Conservation (phyloP, 2,888 invertebrate genomes). For the Pheosia tremula region DNA sequence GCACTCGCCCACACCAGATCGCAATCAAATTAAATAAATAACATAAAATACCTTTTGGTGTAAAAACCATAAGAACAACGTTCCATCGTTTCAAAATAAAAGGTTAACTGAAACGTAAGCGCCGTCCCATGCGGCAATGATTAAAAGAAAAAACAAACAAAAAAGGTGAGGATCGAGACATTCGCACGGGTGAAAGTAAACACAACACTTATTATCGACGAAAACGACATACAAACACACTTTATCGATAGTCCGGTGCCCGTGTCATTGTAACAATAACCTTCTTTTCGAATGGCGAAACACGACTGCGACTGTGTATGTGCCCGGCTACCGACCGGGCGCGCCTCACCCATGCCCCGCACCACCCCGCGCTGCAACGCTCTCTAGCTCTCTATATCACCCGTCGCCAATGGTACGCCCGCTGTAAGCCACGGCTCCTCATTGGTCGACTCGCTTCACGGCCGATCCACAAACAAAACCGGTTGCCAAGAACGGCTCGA, state of each 20-base stretch:
- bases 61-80: slow-evolving; percentile 92
- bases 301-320: slow-evolving; percentile 54
- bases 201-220: slow-evolving; percentile 84
- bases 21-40: slow-evolving; percentile 80
- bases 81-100: slow-evolving; percentile 89
- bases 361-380: slow-evolving; percentile 45
- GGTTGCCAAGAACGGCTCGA: slow-evolving; percentile 76
- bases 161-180: slow-evolving; percentile 80
- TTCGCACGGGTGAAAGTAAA: slow-evolving; percentile 84
- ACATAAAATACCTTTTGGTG: slow-evolving; percentile 91
- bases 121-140: slow-evolving; percentile 81
- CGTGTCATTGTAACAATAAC: slow-evolving; percentile 81
- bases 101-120: slow-evolving; percentile 83
- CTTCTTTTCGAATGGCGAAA: slow-evolving; percentile 80
- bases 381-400: slow-evolving; percentile 48
- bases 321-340: slow-evolving; percentile 52
- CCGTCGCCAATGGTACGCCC: slow-evolving; percentile 77
- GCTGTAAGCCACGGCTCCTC: slow-evolving; percentile 50
- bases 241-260: slow-evolving; percentile 81
- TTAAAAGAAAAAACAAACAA: slow-evolving; percentile 79
- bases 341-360: slow-evolving; percentile 70
- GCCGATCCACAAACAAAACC: slow-evolving; percentile 80
- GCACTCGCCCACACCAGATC: slow-evolving; percentile 72
- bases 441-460: slow-evolving; percentile 73
- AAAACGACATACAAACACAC: slow-evolving; percentile 85